Evolutionary conservation across 2,888 invertebrate species (phyloP), one percentile per base, ranked within the genome.

Genomic region (Hipparchia sbordonii): DNA sequence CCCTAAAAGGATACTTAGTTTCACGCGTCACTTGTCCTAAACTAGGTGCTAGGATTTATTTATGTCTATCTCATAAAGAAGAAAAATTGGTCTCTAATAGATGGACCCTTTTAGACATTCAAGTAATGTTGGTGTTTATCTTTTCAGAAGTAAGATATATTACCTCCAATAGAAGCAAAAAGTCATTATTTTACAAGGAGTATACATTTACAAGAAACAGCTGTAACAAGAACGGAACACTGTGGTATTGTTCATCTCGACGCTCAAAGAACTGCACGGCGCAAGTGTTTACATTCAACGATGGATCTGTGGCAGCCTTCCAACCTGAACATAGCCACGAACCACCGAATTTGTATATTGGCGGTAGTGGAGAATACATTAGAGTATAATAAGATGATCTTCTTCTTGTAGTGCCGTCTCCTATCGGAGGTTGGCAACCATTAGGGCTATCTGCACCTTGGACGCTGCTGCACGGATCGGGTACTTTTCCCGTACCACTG

Each of bases 171-270:
- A 89, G 83, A 70, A 89, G 89, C 1, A 78, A 82, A 67, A 78
- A 85, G 54, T 77, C 91, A 66, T 81, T 91, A 4, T 88, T 91
- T 2, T 88, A 83, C 72, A 80, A 88, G 76, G 84, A 87, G 46
- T 90, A 86, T 69, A 89, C 89, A 0, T 91, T 82, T 70, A 87
- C 89, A 0, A 82, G 80, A 73, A 88, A 90, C 74, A 84, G 83
- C 68, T 78, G 74, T 10, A 88, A 85, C 72, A 90, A 82, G 71
- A 81, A 77, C 45, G 78, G 78, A 23, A 80, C 84, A 0, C 84
- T 84, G 3, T 91, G 90, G 90, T 75, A 87, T 1, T 91, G 91
- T 73, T 90, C 91, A 0, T 90, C 89, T 2, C 80, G 90, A 2
- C 87, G 87, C 59, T 90, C 90, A 0, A 88, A 83, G 68, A 86